phyloP scores from a whole-genome alignment of 2,113 vertebrate species.

The Hiodon tergisus region DNA sequence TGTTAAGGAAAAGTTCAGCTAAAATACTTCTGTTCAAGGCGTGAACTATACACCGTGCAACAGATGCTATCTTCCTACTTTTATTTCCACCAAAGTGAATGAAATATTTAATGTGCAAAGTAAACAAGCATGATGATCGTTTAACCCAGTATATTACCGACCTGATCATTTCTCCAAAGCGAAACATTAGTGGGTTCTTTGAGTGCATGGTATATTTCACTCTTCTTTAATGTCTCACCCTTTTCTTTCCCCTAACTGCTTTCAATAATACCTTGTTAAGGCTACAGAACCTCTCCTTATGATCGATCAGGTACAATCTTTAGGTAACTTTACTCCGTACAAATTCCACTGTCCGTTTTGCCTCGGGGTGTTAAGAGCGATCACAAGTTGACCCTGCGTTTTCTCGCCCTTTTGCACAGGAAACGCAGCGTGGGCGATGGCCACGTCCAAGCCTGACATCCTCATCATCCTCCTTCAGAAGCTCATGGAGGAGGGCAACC shows the following conservation, averaged over 20 bases:
- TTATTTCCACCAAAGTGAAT: not conserved
- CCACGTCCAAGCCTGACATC: constrained; percentile 95
- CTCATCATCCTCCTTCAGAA: constrained; percentile 96
- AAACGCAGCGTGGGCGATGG: constrained; percentile 98
- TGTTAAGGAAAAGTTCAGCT: not conserved
- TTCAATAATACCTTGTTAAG: constrained; percentile 45
- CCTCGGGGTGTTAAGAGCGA: not conserved
- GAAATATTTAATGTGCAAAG: too few relatives aligned
- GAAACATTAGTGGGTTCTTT: not conserved
- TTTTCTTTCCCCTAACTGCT: constrained; percentile 19
- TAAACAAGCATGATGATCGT: not conserved
- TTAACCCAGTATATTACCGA: not conserved
- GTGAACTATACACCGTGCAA: constrained; percentile 6
- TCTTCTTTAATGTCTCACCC: constrained; percentile 30
- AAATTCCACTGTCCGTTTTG: constrained; percentile 25
- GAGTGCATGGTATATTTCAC: not conserved
- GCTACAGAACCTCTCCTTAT: constrained; percentile 64
- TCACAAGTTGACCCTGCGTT: not conserved
- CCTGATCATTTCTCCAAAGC: not conserved
- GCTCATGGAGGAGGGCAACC: constrained; percentile 95
- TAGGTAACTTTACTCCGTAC: constrained; percentile 39
- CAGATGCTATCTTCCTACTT: constrained; percentile 2
- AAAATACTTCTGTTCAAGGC: constrained; percentile 13
- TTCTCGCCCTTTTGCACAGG: constrained; percentile 60
- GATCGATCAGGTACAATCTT: constrained; percentile 69